Evolutionary conservation across 2,113 vertebrate genomes (phyloP).

Genomic region (Thryonomys swinderianus): DNA sequence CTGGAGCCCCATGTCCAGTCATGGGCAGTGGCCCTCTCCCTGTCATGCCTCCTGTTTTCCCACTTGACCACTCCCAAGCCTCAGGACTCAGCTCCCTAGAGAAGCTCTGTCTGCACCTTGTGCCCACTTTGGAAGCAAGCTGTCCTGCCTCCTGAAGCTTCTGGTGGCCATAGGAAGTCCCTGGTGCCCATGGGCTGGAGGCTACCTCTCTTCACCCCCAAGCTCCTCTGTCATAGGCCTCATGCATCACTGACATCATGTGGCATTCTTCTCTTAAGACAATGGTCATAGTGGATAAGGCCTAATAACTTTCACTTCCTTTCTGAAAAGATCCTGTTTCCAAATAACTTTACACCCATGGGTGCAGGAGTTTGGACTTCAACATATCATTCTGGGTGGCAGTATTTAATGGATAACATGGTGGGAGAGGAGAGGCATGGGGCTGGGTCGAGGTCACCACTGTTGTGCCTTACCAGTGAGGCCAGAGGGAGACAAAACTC

Average conservation of each 20-base stretch:
- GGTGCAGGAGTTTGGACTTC: not conserved
- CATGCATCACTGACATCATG: not conserved
- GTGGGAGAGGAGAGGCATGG: not conserved
- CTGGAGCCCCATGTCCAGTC: not conserved
- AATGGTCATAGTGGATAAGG: not conserved
- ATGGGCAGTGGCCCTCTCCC: rapidly evolving
- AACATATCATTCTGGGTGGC: too few species aligned
- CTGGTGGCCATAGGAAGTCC: too few species aligned
- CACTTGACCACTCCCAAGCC: not conserved
- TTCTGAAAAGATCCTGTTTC: not conserved
- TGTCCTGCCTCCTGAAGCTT: too few species aligned
- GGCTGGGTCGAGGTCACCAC: rapidly evolving
- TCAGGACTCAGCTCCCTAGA: not conserved
- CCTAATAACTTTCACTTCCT: rapidly evolving
- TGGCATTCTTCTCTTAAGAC: not conserved
- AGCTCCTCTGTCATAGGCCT: not conserved
- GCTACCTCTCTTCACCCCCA: not conserved
- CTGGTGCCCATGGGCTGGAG: not conserved
- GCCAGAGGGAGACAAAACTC: not conserved
- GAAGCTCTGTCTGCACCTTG: not conserved
- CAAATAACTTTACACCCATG: not conserved
- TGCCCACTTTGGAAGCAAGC: not conserved
- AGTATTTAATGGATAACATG: too few species aligned
- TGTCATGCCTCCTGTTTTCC: not conserved
- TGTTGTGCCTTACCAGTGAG: rapidly evolving